Evolutionary conservation across 2,113 vertebrate species (phyloP), one percentile per base, ranked within the genome.

Genomic region (Cavia aperea): DNA sequence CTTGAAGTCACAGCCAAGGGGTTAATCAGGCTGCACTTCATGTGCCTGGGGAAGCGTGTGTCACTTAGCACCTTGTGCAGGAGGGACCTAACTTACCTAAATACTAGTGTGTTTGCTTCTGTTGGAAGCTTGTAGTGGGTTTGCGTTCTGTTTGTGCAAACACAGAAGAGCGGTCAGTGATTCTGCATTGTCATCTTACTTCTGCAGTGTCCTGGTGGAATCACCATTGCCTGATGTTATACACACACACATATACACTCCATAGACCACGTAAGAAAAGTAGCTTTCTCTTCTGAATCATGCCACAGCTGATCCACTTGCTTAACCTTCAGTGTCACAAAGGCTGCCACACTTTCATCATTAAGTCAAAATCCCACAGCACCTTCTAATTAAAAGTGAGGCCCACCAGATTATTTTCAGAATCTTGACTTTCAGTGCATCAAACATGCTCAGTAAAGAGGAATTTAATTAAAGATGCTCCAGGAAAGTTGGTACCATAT

Each of bases 381-480:
- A 95, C 95, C 95, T 96, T 94, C 33, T 68, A 89, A 94, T 87
- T 75, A 89, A 92, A 96, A 96, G 97, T 97, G 95, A 85, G 83
- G 89, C 88, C 96, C 93, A 81, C 83, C 88, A 12, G 87, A 86
- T 90, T 65, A 1, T 79, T 86, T 94, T 95, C 79, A 66, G 68
- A 79, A 92, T 86, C 88, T 21, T 70, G 79, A 86, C 81, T 94
- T 63, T 93, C 73, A 12, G 60, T 83, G 4, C 91, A 93, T 94
- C 94, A 95, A 92, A 93, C 56, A 6, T 86, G 93, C 95, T 96
- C 36, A n/a, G 54, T 82, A 77, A 82, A 94, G 70, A 81, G 29
- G 49, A 13, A 43, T 18, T 1, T 95, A 95, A 96, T 97, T 97
- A 95, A 94, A 95, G 82, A 70, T 60, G 95, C 90, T 96, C 86